Evolutionary conservation across 2,113 vertebrate species (phyloP), one percentile per base, ranked within the genome.

Genomic region (Phrynosoma blainvillii): DNA sequence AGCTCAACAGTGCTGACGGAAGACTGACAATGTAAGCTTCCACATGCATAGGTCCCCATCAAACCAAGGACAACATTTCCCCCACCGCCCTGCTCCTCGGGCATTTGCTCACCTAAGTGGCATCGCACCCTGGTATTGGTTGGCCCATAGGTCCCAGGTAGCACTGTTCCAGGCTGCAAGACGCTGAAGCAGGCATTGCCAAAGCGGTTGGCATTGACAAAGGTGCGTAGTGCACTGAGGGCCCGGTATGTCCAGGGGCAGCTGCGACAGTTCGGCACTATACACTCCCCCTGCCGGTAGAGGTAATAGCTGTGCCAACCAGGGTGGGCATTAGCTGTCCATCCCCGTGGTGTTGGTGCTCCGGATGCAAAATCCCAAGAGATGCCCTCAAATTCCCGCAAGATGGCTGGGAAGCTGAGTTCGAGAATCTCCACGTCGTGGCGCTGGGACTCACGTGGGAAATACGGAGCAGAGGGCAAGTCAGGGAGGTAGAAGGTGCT

Each of bases 341-440:
- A 95, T 79, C 95, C 95, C 82, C 88, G 92, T 87, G 94, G 91
- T 14, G 25, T 23, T 7, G 79, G 54, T 52, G 97, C 95, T 40
- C 96, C 89, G 84, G 92, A 94, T 78, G 95, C 97, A 97, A 98
- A 98, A 66, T 98, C 98, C 84, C 97, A 97, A 82, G 96, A 97
- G 54, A 98, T 96, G 71, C 95, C 93, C 92, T 97, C 95, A 79
- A 98, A 98, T 94, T 98, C 98, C 25, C 96, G 92, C 83, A 98
- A 82, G 90, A 98, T 98, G 68, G 93, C 94, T 13, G 96, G 94
- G 85, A 97, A 98, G 91, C 96, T 97, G 87, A 96, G 96, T 92
- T 98, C 98, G 86, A 98, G 90, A 84, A 98, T 95, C 78, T 98
- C 98, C 59, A 98, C 98, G 27, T 98, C 98, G 36, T 98, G 98